Evolutionary conservation across 2,888 invertebrate genomes (phyloP), one percentile per base, ranked within the genome.

Genomic region (Capitulum mitella): DNA sequence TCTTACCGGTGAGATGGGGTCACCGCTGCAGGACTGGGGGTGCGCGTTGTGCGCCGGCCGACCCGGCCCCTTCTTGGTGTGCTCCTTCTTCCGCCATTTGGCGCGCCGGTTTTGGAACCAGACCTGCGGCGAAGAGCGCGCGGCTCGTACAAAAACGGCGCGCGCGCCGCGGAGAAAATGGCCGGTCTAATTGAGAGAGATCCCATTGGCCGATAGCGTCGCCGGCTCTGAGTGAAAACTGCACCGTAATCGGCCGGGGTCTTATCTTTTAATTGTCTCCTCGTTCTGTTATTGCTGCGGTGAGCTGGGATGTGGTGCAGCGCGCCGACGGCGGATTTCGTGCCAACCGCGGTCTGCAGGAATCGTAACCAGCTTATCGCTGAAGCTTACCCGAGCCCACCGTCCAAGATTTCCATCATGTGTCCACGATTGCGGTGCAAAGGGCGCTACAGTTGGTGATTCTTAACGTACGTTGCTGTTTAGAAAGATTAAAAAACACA

Each of bases 41-140:
- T 98, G 97, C 10, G 97, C 97, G 88, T 98, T 98, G 88, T 98
- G 98, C 12, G 98, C 97, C 74, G 98, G 98, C 86, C 98, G 91
- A 0, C 98, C 98, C 0, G 98, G 98, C 32, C 98, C 98, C 86
- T 98, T 98, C 88, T 97, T 96, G 80, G 98, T 98, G 88, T 98
- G 97, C 87, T 99, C 98, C 87, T 97, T 96, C 89, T 99, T 99
- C 81, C 98, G 90, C 96, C 98, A 99, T 87, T 99, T 99, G 78
- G 99, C 99, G 81, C 98, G 90, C 54, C 99, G 91, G 88, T 99
- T 99, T 89, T 99, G 99, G 88, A 99, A 99, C 98, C 98, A 99
- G 81, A 99, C 98, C 98, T 98, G 90, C 29, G 87, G 87, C 83
- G 81, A 83, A 78, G 83, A 80, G 80, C 80, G n/a, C n/a, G n/a